Percentiles rank a stretch among this genome's conserved stretches.
Conservation (phyloP, 2,888 invertebrate genomes). For the Troides aeacus region DNA sequence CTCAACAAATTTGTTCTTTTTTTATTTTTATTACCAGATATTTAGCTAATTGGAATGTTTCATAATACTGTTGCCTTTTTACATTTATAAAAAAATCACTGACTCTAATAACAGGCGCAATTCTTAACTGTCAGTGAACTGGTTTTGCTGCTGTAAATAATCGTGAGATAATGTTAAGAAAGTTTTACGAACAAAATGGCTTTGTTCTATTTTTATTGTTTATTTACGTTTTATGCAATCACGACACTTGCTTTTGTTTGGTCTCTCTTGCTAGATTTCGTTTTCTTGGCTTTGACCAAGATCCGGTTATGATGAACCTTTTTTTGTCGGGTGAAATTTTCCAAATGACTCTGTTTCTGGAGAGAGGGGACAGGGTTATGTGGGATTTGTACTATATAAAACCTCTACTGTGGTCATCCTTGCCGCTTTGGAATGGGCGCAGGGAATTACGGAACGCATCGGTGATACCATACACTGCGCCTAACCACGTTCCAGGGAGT, state of each 20-base stretch:
- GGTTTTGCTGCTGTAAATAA: conserved; percentile 3
- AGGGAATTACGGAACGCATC: no score
- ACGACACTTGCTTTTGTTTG: neutral
- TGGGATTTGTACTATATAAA: no score
- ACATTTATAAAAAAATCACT: neutral
- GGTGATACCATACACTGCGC: no score
- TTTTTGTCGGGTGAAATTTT: no score
- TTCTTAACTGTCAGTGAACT: neutral
- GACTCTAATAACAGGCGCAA: neutral
- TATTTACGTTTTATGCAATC: conserved; percentile 4
- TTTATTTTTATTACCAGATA: neutral
- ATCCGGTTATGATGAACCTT: no score
- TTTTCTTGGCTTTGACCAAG: neutral
- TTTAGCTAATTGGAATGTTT: neutral
- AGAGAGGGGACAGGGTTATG: no score
- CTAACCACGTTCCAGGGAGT: no score
- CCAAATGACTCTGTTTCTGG: no score
- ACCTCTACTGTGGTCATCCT: no score
- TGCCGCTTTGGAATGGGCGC: no score
- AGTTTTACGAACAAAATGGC: conserved; percentile 16
- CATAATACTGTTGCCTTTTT: neutral
- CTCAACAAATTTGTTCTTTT: no score
- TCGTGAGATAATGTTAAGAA: conserved; percentile 18
- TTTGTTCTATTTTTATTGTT: conserved; percentile 23
- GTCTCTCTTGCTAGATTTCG: neutral